Conservation (phyloP, 2,113 vertebrate species). For the Cephalopholis sonnerati region DNA sequence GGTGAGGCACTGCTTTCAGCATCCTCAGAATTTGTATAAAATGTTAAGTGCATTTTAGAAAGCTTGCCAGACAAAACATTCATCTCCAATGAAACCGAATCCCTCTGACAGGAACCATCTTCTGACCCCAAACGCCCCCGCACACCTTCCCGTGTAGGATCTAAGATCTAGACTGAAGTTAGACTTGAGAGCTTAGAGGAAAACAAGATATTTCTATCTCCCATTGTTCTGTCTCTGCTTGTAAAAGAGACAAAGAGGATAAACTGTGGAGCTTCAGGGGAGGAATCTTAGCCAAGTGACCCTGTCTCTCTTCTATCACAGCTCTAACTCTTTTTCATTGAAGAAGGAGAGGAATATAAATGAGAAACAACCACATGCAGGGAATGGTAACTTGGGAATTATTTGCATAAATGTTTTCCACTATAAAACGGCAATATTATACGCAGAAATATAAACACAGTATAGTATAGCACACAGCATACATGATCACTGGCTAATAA, state of each 20-base stretch:
- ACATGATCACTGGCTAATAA: background rate
- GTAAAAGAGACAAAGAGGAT: constrained; percentile 30
- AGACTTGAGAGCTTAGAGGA: constrained; percentile 35
- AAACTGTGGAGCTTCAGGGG: constrained; percentile 21
- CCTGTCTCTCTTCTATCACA: constrained; percentile 19
- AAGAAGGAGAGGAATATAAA: constrained; percentile 27
- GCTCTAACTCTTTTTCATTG: constrained; percentile 3
- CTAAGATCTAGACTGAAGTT: constrained; percentile 36
- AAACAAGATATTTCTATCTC: constrained; percentile 58
- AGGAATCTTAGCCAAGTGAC: constrained; percentile 45
- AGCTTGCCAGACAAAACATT: constrained; percentile 76
- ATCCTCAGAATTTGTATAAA: constrained; percentile 70
- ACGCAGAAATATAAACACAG: background rate
- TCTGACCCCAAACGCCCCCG: constrained; percentile 52
- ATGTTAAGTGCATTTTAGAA: constrained; percentile 80
- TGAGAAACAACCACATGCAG: constrained; percentile 5
- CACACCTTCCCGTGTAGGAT: constrained; percentile 30
- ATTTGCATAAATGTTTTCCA: constrained; percentile 2
- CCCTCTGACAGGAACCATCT: constrained; percentile 58
- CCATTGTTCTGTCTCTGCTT: constrained; percentile 22
- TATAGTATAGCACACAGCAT: background rate
- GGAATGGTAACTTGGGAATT: constrained; percentile 4
- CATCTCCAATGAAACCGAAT: constrained; percentile 74
- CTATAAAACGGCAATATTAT: background rate
- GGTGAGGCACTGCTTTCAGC: constrained; percentile 68